Evolutionary conservation across 2,888 invertebrate species (phyloP).

Genomic region (Stenodera caucasica): DNA sequence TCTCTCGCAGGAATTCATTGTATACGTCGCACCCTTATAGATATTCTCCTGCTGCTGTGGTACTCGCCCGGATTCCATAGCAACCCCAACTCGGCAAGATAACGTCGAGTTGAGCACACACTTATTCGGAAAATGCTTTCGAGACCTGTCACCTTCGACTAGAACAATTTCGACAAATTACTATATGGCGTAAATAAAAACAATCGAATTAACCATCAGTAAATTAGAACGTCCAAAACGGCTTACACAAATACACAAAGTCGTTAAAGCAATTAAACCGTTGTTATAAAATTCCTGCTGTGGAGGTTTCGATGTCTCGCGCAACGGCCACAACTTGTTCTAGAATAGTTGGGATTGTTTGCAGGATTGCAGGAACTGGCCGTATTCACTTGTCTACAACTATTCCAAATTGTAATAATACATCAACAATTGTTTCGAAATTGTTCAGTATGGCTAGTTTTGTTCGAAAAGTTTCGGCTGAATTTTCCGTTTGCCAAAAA

Average conservation of each 20-base stretch:
- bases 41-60: slow-evolving; percentile 29
- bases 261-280: slow-evolving; percentile 5
- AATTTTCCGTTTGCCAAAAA: no score
- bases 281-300: neutral
- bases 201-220: no score
- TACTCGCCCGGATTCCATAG: slow-evolving; percentile 41
- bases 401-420: neutral
- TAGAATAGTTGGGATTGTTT: neutral
- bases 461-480: no score
- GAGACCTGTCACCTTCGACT: neutral
- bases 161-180: slow-evolving; percentile 3
- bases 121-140: slow-evolving; percentile 30
- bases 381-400: neutral
- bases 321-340: neutral
- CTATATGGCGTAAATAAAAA: no score
- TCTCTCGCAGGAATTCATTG: slow-evolving; percentile 30
- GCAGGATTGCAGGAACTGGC: neutral
- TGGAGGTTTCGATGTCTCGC: neutral
- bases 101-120: slow-evolving; percentile 36
- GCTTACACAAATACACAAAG: no score
- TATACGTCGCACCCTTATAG: slow-evolving; percentile 32
- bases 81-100: slow-evolving; percentile 43
- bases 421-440: no score
- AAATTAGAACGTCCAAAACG: no score
- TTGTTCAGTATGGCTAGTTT: no score